Evolutionary conservation across 2,113 vertebrate genomes (phyloP).

Genomic region (Hypocryptadius cinnamomeus): DNA sequence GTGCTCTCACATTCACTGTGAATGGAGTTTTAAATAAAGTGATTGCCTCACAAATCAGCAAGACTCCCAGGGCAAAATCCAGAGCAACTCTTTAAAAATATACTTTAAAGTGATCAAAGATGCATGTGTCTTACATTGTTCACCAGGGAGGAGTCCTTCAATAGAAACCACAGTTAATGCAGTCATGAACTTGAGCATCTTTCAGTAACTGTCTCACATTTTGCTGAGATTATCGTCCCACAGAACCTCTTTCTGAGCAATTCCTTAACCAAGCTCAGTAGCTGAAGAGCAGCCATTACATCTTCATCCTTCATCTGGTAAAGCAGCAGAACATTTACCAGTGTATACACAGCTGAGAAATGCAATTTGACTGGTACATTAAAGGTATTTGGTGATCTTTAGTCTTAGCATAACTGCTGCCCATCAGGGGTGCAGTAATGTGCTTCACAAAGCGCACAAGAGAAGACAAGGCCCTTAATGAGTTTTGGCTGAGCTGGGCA

Average conservation of each 20-base stretch:
- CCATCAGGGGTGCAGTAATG: constrained; percentile 63
- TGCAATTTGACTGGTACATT: constrained; percentile 65
- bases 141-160: neutral
- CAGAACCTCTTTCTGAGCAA: neutral
- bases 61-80: neutral
- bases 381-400: constrained; percentile 65
- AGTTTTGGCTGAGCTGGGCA: constrained; percentile 61
- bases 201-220: neutral
- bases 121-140: neutral
- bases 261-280: constrained; percentile 18
- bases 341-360: constrained; percentile 53
- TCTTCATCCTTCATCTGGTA: constrained; percentile 47
- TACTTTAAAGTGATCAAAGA: constrained; percentile 7
- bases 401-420: constrained; percentile 65
- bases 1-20: neutral
- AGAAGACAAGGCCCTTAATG: constrained; percentile 68
- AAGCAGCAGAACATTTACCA: constrained; percentile 40
- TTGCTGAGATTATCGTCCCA: neutral
- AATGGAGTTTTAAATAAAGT: neutral
- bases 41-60: neutral
- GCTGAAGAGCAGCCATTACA: constrained; percentile 35
- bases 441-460: constrained; percentile 55
- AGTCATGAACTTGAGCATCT: neutral
- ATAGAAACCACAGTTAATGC: neutral
- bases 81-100: neutral